These are phyloP conservation scores for Endotricha flammealis DNA, from an alignment of 2,888 invertebrate genomes.

Conservation along the genomic window DNA sequence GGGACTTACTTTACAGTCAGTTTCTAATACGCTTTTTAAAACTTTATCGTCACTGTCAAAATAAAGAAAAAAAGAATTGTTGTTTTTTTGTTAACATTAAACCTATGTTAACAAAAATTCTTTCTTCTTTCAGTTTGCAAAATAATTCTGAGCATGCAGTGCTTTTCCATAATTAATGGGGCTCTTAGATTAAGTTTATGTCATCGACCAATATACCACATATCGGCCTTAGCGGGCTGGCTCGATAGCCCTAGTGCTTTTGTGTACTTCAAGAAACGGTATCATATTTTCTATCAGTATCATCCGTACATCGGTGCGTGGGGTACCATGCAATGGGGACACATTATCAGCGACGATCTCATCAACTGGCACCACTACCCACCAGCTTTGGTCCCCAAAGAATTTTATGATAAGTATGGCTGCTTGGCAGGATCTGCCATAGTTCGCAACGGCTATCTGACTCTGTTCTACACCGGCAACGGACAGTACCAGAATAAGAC, in stretches of 20 bases:
- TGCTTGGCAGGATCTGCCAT: constrained; percentile 64
- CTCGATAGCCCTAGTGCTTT: constrained; percentile 73
- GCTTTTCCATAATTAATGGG: no score
- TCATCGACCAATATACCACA: constrained; percentile 56
- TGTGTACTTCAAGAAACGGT: constrained; percentile 56
- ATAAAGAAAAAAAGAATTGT: no score
- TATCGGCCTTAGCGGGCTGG: constrained; percentile 64
- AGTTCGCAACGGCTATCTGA: constrained; percentile 50
- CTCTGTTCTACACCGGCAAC: constrained; percentile 60
- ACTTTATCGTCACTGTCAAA: no score
- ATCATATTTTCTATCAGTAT: constrained; percentile 74
- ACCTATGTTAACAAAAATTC: no score
- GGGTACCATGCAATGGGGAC: constrained; percentile 71
- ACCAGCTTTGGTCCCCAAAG: constrained; percentile 61
- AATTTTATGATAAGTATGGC: constrained; percentile 57
- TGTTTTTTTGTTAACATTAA: no score
- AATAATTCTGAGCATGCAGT: no score
- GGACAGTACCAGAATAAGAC: constrained; percentile 38
- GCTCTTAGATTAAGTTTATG: no score
- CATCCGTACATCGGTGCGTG: constrained; percentile 60
- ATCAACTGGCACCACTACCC: constrained; percentile 70
- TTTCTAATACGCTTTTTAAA: no score
- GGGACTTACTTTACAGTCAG: no score
- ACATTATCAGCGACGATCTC: constrained; percentile 66
- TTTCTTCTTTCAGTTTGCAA: no score